Conservation (phyloP, 2,113 vertebrate genomes). For the Empidonax traillii region DNA sequence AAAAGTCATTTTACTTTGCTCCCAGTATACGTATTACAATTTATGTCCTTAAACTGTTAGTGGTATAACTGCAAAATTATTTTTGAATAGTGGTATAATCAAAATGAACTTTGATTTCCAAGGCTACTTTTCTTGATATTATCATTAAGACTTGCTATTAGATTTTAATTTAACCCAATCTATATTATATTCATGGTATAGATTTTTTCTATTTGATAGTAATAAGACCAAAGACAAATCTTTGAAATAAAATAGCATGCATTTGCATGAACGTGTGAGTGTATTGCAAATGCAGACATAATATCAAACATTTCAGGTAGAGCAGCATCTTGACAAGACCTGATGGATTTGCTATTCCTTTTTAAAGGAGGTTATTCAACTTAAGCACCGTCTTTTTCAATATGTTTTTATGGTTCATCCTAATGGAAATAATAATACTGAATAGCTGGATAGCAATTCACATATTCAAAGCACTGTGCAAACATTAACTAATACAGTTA, state of each 20-base stretch:
- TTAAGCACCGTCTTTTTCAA: not conserved
- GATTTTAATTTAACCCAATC: not conserved
- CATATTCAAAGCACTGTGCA: constrained; percentile 39
- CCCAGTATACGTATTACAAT: not conserved
- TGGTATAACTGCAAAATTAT: not conserved
- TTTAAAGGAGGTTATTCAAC: not conserved
- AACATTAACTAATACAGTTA: constrained; percentile 57
- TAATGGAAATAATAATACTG: constrained; percentile 38
- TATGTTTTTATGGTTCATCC: constrained; percentile 5
- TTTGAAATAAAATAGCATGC: not conserved
- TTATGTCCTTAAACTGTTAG: not conserved
- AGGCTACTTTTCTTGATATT: not conserved
- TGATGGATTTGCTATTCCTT: not conserved
- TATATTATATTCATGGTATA: not conserved
- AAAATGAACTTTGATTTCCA: not conserved
- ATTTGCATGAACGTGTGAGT: rapidly evolving
- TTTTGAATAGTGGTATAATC: too few species aligned
- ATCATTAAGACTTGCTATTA: not conserved
- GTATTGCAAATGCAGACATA: not conserved
- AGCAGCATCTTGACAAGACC: not conserved
- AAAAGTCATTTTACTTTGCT: not conserved
- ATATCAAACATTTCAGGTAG: not conserved
- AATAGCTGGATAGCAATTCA: constrained; percentile 52
- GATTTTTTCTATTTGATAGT: not conserved
- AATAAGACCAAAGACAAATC: not conserved